Base-by-base conservation (phyloP, 2,113 vertebrate species). In the Nesogale talazaci region DNA sequence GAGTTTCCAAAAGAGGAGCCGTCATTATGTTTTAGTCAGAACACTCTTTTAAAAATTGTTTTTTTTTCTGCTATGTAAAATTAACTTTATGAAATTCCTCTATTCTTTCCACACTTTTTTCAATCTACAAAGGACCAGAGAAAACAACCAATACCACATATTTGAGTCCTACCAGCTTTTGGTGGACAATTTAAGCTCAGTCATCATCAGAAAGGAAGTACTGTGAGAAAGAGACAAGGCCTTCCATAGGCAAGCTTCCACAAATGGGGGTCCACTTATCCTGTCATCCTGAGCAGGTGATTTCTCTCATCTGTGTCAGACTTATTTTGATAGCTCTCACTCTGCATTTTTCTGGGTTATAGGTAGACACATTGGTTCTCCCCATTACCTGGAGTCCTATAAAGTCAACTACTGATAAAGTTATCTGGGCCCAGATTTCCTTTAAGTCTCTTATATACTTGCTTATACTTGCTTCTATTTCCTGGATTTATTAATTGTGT, bases 201-300 rank as follows among this genome's bases (percentile, higher is more conserved):
- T 92, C 40, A 34, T 23, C 10, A 11, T 59, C 40, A 12, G 46
- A 52, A 52, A 65, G 40, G 40, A 90, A 90, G 46, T 36, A 25
- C 84, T 27, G 14, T 27, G 25, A 77, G 67, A 72, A 17, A 31
- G 0, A 15, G 34, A 80, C 69, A 65, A 59, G 42, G 34, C 31
- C 25, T 81, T 80, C 42, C n/a, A 78, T 52, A 34, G 22, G 6
- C 20, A 76, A 76, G n/a, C 19, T 80, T 84, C 40, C 75, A 59
- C 52, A 34, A 65, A 70, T 78, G 59, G n/a, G 2, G 8, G 57
- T 91, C 86, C 42, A 90, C 65, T 92, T 92, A 81, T 27, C 42
- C 67, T 85, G 29, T 92, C 82, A 90, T 83, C 23, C 29, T 57
- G 70, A 79, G 23, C 20, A 34, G n/a, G 15, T 76, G 81, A n/a